phyloP scores from a whole-genome alignment of 2,113 vertebrate species.

The Eulacestoma nigropectus region DNA sequence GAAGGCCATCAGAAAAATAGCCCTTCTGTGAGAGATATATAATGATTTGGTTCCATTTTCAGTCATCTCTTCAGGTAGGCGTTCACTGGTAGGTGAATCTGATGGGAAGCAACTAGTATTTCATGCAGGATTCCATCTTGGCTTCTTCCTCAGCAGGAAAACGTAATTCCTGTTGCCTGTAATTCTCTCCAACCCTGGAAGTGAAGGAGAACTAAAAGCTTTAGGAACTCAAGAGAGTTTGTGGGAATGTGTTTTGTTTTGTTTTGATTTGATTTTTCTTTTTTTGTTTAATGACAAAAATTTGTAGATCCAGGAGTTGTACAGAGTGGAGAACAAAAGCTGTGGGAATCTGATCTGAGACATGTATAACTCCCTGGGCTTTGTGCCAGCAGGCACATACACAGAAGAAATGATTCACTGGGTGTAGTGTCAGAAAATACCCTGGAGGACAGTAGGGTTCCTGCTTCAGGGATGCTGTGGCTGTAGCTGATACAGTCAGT shows the following conservation, averaged over 20 bases:
- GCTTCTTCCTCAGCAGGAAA: not conserved
- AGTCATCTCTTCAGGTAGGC: not conserved
- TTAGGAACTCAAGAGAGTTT: not conserved
- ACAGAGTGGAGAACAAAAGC: not conserved
- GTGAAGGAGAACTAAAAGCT: not conserved
- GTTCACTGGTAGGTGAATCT: not conserved
- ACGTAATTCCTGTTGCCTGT: not conserved
- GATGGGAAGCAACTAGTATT: not conserved
- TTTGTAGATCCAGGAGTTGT: not conserved
- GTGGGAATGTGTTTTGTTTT: not conserved
- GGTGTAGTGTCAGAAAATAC: not conserved
- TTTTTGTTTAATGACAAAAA: not conserved
- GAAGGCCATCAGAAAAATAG: not conserved
- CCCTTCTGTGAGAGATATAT: not conserved
- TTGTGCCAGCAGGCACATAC: not conserved
- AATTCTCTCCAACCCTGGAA: not conserved
- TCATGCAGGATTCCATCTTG: not conserved
- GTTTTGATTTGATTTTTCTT: not conserved
- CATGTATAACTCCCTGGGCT: not conserved
- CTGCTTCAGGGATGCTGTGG: not conserved
- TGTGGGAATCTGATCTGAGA: slow-evolving; percentile 29
- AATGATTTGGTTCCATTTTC: not conserved
- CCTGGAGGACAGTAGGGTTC: not conserved
- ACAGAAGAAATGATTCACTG: slow-evolving; percentile 14
- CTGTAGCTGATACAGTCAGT: not conserved